Percentiles rank a stretch among this genome's conserved stretches.
These are phyloP conservation scores for Taeniopygia guttata DNA, from an alignment of 2,797 vertebrate genomes.

Conservation along the genomic window DNA sequence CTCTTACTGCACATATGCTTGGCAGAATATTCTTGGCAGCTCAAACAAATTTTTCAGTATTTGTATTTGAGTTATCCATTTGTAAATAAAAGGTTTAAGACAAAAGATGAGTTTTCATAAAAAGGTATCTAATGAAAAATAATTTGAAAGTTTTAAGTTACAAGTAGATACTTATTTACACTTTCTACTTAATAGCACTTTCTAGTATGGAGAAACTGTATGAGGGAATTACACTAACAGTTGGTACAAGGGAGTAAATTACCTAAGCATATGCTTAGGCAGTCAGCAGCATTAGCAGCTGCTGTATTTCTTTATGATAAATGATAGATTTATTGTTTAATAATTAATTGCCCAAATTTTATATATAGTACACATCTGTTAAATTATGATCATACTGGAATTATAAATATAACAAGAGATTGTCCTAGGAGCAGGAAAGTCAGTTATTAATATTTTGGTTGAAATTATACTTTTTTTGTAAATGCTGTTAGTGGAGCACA, in stretches of 20 bases:
- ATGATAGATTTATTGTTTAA: not conserved
- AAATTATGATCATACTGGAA: not conserved
- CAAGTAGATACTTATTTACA: not conserved
- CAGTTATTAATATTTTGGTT: not conserved
- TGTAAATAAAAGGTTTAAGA: not conserved
- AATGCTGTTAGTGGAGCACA: not conserved
- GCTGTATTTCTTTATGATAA: not conserved
- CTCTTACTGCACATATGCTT: not conserved
- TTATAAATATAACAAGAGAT: not conserved
- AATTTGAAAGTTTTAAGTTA: not conserved
- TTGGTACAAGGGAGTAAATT: not conserved
- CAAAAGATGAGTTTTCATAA: not conserved
- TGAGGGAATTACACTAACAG: not conserved
- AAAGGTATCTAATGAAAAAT: not conserved
- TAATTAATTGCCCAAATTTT: not conserved
- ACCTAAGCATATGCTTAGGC: not conserved
- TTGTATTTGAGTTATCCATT: not conserved
- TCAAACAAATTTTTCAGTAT: not conserved
- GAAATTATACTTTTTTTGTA: constrained; percentile 7
- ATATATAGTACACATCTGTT: not conserved
- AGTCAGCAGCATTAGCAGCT: not conserved
- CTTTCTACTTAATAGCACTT: not conserved
- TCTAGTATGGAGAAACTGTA: not conserved
- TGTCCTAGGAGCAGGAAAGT: not conserved
- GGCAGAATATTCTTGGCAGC: not conserved